phyloP scores from a whole-genome alignment of 2,888 invertebrate genomes.

The Zygothrica quintamaculata region DNA sequence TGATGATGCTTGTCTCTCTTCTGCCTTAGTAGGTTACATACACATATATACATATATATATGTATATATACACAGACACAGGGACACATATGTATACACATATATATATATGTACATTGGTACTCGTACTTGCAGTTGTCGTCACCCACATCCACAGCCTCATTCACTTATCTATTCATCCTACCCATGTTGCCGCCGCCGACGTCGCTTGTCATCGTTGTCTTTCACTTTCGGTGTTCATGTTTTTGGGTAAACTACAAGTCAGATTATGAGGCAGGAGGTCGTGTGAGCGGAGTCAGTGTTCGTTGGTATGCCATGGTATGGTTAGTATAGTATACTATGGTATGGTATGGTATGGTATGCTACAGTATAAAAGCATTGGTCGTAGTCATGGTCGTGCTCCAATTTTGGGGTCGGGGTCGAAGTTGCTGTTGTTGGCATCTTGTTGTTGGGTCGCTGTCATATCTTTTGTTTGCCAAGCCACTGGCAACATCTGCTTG shows the following conservation, averaged over 20 bases:
- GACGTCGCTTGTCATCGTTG: conserved; percentile 43
- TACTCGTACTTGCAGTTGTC: conserved; percentile 42
- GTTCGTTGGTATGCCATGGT: no score
- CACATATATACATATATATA: conserved; percentile 8
- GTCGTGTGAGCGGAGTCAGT: conserved; percentile 8
- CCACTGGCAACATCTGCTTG: conserved; percentile 65
- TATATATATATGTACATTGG: conserved; percentile 1
- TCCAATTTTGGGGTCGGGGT: background rate
- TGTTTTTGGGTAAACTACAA: conserved; percentile 44
- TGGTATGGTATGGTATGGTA: no score
- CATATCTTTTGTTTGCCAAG: conserved; percentile 34
- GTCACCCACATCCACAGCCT: conserved; percentile 38
- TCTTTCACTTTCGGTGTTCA: conserved; percentile 50
- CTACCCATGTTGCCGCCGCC: conserved; percentile 34
- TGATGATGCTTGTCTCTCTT: conserved; percentile 13
- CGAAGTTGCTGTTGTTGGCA: conserved; percentile 12
- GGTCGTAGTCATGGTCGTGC: background rate
- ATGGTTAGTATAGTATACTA: no score
- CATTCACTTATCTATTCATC: conserved; percentile 6
- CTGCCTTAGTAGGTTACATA: conserved; percentile 65
- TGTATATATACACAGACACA: conserved; percentile 5
- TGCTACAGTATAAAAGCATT: no score
- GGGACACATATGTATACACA: conserved; percentile 11
- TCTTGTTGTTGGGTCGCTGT: conserved; percentile 11
- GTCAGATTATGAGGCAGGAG: conserved; percentile 19